A percentile compares a stretch with the other conserved stretches of the same genome.
Evolutionary conservation across 2,888 invertebrate species (phyloP).

Genomic region (Cepaea hortensis): DNA sequence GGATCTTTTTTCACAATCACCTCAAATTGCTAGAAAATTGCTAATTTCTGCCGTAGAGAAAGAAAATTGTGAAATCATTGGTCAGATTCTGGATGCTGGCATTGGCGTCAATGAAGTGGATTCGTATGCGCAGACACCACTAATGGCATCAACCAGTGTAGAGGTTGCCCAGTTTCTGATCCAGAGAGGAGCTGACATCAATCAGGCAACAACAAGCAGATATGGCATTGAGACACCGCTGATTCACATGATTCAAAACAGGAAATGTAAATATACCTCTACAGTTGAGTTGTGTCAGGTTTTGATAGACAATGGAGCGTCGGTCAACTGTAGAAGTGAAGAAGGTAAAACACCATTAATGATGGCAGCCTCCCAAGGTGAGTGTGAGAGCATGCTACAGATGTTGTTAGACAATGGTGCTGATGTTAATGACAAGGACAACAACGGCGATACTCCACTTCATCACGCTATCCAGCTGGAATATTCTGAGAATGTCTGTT

Average conservation of each 20-base stretch:
- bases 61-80: background rate
- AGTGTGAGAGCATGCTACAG: background rate
- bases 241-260: background rate
- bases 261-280: background rate
- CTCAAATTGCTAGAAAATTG: background rate
- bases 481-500: background rate
- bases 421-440: background rate
- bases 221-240: background rate
- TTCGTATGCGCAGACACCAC: background rate
- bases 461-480: background rate
- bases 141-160: background rate
- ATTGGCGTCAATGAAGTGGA: background rate
- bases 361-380: background rate
- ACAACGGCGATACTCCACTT: background rate
- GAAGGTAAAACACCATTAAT: constrained; percentile 6
- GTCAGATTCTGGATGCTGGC: background rate
- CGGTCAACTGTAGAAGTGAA: background rate
- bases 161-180: background rate
- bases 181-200: background rate
- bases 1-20: background rate
- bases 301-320: background rate
- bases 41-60: background rate
- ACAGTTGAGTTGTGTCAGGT: background rate
- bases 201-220: background rate
- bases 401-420: constrained; percentile 4